Evolutionary conservation across 2,113 vertebrate species (phyloP), one percentile per base, ranked within the genome.

Genomic region (Boulengeromyrus knoepffleri): DNA sequence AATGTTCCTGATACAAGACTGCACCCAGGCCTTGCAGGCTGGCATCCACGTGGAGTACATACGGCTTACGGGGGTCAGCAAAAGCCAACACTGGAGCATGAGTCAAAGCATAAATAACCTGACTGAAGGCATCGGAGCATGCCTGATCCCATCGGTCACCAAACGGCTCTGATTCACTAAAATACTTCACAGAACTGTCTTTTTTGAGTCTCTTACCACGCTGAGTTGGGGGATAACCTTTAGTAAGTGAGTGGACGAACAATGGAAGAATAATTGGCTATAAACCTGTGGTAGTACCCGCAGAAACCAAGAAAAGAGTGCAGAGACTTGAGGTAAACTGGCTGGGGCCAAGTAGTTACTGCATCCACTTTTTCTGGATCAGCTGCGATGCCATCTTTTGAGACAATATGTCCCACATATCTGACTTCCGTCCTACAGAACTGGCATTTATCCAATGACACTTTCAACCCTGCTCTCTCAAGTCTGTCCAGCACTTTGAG

Each of bases 1-100:
- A 58, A 24, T 89, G 42, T 2, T 91, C 85, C n/a, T 89, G 88
- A 58, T 91, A 89, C 4, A 91, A 4, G 1, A 91, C 85, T 45
- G 88, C 88, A 31, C 90, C 90, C 9, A 91, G 39, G 3, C 90
- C 88, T 6, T 77, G 9, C 3, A 87, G 27, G 49, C 85, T 87
- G n/a, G 85, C 85, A 56, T 87, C 50, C 7, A 21, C 2, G 27
- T 50, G 66, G 21, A 46, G 45, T 10, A 91, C 15, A 56, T 87
- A 91, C 0, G 90, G 84, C 58, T 89, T 87, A 8, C 53, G 2
- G 0, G 36, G 27, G 1, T 91, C 84, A 3, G 88, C 83, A 89
- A 91, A 89, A 2, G 83, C 83, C 24, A 88, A n/a, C 15, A 90
- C 47, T 4, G 46, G 47, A 10, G 21, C 5, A 21, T 85, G 0